phyloP scores from a whole-genome alignment of 2,113 vertebrate species.

The Microcebus tavaratra region DNA sequence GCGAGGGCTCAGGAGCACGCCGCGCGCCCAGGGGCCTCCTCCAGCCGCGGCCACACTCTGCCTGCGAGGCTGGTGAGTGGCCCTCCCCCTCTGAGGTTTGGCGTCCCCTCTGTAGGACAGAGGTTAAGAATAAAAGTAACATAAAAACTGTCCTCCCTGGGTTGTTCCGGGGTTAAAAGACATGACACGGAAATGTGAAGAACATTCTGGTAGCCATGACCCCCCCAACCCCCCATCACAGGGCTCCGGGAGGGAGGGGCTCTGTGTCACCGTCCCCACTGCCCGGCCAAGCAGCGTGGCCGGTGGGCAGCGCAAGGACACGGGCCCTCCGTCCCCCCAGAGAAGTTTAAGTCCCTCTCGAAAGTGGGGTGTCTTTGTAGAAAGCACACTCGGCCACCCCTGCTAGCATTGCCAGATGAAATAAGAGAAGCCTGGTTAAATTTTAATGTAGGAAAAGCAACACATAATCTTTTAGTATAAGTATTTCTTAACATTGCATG shows the following conservation, averaged over 20 bases:
- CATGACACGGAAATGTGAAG: accelerated
- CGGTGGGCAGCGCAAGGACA: accelerated
- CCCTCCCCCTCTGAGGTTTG: accelerated
- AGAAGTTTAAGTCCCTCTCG: accelerated
- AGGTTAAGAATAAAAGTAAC: neutral
- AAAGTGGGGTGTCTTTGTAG: neutral
- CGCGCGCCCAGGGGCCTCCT: neutral
- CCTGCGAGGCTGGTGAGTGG: accelerated
- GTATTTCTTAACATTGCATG: accelerated
- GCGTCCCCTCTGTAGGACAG: neutral
- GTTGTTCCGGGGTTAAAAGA: no score
- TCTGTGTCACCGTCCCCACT: accelerated
- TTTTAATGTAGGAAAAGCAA: neutral
- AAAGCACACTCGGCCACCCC: no score
- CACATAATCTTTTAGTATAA: accelerated
- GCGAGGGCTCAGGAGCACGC: neutral
- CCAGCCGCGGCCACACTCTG: neutral
- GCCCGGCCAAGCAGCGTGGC: neutral
- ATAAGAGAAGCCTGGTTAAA: neutral
- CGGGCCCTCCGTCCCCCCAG: neutral
- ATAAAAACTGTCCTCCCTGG: accelerated
- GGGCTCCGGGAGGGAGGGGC: accelerated
- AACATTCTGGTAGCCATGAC: accelerated
- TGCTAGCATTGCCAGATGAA: neutral
- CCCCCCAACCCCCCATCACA: no score